phyloP scores from a whole-genome alignment of 1,140 invertebrate species.

The Drosophila pachea region DNA sequence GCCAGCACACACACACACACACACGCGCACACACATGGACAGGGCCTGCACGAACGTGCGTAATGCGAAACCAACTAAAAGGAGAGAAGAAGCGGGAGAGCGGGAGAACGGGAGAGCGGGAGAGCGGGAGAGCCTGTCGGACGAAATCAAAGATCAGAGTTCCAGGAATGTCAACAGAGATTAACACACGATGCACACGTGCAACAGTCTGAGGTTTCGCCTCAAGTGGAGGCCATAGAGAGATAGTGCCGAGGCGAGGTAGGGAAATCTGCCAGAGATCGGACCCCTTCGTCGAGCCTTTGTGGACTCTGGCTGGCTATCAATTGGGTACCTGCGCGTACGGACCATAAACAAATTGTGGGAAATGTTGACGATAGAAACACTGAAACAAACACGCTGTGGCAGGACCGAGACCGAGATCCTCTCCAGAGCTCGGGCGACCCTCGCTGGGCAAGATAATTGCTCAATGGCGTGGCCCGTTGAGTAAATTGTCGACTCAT shows the following conservation, averaged over 20 bases:
- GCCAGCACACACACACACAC: constrained; percentile 35
- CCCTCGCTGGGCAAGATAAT: constrained; percentile 51
- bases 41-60: constrained; percentile 29
- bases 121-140: constrained; percentile 54
- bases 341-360: constrained; percentile 68
- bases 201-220: constrained; percentile 36
- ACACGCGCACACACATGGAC: not conserved
- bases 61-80: constrained; percentile 64
- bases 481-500: constrained; percentile 56
- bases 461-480: constrained; percentile 47
- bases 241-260: not conserved
- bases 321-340: constrained; percentile 36
- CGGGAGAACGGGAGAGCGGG: too few species aligned
- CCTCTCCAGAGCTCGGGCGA: too few species aligned
- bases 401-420: too few species aligned
- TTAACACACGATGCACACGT: constrained; percentile 75
- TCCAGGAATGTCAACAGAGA: constrained; percentile 77
- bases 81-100: too few species aligned
- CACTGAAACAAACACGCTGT: constrained; percentile 20
- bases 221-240: constrained; percentile 55
- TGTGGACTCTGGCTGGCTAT: too few species aligned
- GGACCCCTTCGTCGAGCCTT: constrained; percentile 19
- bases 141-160: constrained; percentile 31
- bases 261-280: constrained; percentile 1
- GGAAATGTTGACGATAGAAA: constrained; percentile 33